Conservation (phyloP, 2,113 vertebrate genomes). For the Campylorhamphus procurvoides region DNA sequence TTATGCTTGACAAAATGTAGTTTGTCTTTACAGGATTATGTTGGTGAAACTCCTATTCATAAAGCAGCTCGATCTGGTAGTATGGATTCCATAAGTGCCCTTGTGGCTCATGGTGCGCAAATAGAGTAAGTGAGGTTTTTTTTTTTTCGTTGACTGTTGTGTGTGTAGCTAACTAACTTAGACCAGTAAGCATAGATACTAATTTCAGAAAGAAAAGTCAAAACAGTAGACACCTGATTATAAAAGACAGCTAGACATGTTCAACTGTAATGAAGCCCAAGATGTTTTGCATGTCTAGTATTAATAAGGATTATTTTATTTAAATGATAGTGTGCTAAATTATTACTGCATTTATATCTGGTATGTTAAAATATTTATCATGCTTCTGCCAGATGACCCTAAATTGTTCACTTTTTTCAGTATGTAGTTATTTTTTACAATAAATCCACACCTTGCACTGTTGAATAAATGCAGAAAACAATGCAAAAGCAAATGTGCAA, state of each 20-base stretch:
- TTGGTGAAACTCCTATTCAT: constrained; percentile 94
- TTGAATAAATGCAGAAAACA: constrained; percentile 39
- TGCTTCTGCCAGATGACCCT: background rate
- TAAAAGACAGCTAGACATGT: background rate
- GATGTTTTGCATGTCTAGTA: constrained; percentile 42
- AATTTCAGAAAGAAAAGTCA: background rate
- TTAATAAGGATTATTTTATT: background rate
- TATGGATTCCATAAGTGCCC: constrained; percentile 91
- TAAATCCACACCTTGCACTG: background rate
- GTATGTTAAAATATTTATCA: background rate
- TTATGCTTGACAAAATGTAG: constrained; percentile 61
- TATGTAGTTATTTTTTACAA: background rate
- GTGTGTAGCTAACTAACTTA: constrained; percentile 66
- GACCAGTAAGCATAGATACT: constrained; percentile 15
- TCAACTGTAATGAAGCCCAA: background rate
- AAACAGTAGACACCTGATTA: background rate
- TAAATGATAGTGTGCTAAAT: background rate
- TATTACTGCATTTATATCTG: background rate
- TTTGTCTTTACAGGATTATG: constrained; percentile 86
- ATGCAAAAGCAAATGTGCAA: constrained; percentile 16
- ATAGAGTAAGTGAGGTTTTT: constrained; percentile 88
- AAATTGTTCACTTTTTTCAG: background rate
- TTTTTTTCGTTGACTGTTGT: constrained; percentile 61
- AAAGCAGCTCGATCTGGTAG: constrained; percentile 95
- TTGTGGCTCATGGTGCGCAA: constrained; percentile 89